Base-by-base conservation (phyloP, 2,888 invertebrate species). In the Diarsia mendica region DNA sequence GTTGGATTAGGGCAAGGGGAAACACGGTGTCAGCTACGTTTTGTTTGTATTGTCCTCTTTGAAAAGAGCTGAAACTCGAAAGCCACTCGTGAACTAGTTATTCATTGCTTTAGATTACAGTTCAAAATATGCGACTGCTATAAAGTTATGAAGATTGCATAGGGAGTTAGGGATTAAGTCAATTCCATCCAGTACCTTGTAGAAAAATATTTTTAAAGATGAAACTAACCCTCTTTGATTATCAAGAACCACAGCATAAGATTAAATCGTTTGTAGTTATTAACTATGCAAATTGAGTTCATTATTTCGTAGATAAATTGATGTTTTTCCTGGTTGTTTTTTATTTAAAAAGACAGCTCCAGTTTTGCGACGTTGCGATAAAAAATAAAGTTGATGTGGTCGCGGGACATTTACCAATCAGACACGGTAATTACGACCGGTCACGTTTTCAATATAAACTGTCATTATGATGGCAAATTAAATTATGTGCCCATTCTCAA, bases 371-470 rank as follows among this genome's bases (percentile, higher is more conserved):
- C 63, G 58, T 55, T 55, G 55, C n/a, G n/a, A 60, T 39, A 66
- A 72, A 73, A 73, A 75, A 74, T 3, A 78, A 78, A 28, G 13
- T 70, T 64, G 64, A 10, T 70, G 63, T 73, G 77, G 90, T 88
- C 90, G 89, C 80, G 90, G 90, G 89, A 91, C 89, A 91, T 92
- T 91, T 90, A 89, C 85, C 79, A 85, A 92, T 94, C 87, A 79
- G 93, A 87, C 82, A 91, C 90, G 92, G 91, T 90, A 82, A 91
- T 93, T 90, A 89, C 87, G 78, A 83, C 80, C 85, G 89, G 91
- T 94, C 94, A 95, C 94, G 94, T 93, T 87, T 90, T 90, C 85
- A 90, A 90, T 93, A 89, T 84, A 82, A 89, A 89, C 79, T 80
- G 83, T 87, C 87, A 90, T 90, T 91, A 89, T 84, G 86, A 73